Base-by-base conservation (phyloP, 2,888 invertebrate species). In the Silvanus unidentatus region DNA sequence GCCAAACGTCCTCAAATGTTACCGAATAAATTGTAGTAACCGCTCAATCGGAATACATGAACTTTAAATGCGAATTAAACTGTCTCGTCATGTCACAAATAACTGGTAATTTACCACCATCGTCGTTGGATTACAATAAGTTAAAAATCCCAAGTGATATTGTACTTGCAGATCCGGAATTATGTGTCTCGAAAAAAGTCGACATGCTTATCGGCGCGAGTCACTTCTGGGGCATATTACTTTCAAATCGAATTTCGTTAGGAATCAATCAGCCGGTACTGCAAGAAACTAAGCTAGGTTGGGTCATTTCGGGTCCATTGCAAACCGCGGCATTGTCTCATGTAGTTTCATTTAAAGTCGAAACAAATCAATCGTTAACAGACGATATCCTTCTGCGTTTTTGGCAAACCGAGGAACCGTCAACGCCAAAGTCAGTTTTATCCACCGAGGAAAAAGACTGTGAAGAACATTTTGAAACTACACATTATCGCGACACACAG, bases 151-250 rank as follows among this genome's bases (percentile, higher is more conserved):
- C 6, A 49, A n/a, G n/a, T n/a, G n/a, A n/a, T n/a, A n/a, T n/a
- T n/a, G n/a, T n/a, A n/a, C n/a, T n/a, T n/a, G n/a, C 52, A 5
- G 49, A 49, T 47, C 45, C 44, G 8, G 12, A 47, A 2, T 51
- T 44, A 27, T 34, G 45, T 27, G 13, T 30, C 16, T 8, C 43
- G 6, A 10, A 12, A 1, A 15, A 35, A n/a, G 34, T 47, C 4
- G 43, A 49, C 16, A 27, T 47, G n/a, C 22, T 47, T 11, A 6
- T 49, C 5, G 52, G 47, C 2, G 32, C 45, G 10, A 37, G 32
- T 28, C 27, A 45, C 13, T 52, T 47, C 44, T 49, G 39, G 11
- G 39, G 43, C 8, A 11, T 50, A 9, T 16, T 52, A 16, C 16
- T 29, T 16, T 16, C 16, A 8, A 42, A 40, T 4, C 46, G 48